Conservation (phyloP, 2,113 vertebrate genomes). For the Marcusenius ussheri region DNA sequence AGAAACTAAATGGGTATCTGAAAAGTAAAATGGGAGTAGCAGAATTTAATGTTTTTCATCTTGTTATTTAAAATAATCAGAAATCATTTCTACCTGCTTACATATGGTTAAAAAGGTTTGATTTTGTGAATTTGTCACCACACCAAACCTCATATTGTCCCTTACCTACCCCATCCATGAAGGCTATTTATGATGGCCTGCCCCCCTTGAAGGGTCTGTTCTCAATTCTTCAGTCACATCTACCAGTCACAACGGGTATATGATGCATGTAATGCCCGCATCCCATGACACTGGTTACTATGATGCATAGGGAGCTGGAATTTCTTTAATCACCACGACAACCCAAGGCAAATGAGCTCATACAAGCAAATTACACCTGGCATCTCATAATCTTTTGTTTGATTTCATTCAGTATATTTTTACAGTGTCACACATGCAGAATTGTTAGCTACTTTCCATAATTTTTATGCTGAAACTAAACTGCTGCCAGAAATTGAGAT, state of each 20-base stretch:
- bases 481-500: background rate
- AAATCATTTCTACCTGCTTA: background rate
- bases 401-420: background rate
- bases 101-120: constrained; percentile 33
- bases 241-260: constrained; percentile 30
- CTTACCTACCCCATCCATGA: constrained; percentile 24
- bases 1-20: background rate
- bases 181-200: constrained; percentile 10
- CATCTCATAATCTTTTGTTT: constrained; percentile 19
- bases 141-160: constrained; percentile 6
- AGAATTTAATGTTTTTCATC: background rate
- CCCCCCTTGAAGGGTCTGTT: constrained; percentile 27
- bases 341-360: constrained; percentile 39
- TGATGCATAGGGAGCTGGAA: constrained; percentile 32
- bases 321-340: constrained; percentile 43
- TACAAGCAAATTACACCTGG: constrained; percentile 35
- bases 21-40: background rate
- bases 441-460: background rate
- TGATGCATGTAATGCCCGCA: background rate
- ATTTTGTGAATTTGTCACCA: constrained; percentile 48
- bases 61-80: background rate
- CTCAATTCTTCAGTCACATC: constrained; percentile 26
- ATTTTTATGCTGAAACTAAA: background rate
- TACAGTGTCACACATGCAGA: background rate
- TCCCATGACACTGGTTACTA: constrained; percentile 29